Evolutionary conservation across 2,888 invertebrate species (phyloP).

Genomic region (Ceraclea dissimilis): DNA sequence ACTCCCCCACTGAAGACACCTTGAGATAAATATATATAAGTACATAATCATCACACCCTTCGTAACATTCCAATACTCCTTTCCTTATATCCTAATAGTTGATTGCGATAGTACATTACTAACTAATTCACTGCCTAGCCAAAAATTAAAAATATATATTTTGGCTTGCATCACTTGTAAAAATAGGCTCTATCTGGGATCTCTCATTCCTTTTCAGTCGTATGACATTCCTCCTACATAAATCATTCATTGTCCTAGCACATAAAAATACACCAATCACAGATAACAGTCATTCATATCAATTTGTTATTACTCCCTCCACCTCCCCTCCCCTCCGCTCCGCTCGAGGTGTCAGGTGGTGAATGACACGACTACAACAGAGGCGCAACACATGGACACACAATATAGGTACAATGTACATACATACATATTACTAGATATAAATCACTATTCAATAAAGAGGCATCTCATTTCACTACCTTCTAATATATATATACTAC

Average conservation of each 20-base stretch:
- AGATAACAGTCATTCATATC: conserved; percentile 18
- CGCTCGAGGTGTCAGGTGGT: background rate
- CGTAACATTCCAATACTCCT: conserved; percentile 38
- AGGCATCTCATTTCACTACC: conserved; percentile 22
- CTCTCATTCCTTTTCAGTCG: conserved; percentile 23
- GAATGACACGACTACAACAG: conserved; percentile 31
- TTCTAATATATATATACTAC: conserved; percentile 6
- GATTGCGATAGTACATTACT: conserved; percentile 21
- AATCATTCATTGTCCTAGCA: conserved; percentile 26
- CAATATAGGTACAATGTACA: conserved; percentile 28
- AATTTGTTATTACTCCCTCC: conserved; percentile 15
- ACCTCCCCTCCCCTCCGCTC: conserved; percentile 7
- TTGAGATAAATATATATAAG: conserved; percentile 23
- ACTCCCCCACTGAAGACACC: background rate
- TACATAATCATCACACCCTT: conserved; percentile 21
- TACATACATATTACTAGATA: background rate
- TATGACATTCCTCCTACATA: conserved; percentile 16
- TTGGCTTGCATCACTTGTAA: conserved; percentile 24
- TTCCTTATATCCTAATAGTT: conserved; percentile 31
- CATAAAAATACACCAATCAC: conserved; percentile 25
- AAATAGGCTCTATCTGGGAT: conserved; percentile 24
- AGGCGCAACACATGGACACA: conserved; percentile 49
- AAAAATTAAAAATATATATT: conserved; percentile 21
- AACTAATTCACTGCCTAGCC: conserved; percentile 22
- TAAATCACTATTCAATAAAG: conserved; percentile 9